Percentiles rank a stretch among this genome's conserved stretches.
Evolutionary conservation across 2,797 vertebrate genomes (phyloP).

Genomic region (Eulemur rubriventer): DNA sequence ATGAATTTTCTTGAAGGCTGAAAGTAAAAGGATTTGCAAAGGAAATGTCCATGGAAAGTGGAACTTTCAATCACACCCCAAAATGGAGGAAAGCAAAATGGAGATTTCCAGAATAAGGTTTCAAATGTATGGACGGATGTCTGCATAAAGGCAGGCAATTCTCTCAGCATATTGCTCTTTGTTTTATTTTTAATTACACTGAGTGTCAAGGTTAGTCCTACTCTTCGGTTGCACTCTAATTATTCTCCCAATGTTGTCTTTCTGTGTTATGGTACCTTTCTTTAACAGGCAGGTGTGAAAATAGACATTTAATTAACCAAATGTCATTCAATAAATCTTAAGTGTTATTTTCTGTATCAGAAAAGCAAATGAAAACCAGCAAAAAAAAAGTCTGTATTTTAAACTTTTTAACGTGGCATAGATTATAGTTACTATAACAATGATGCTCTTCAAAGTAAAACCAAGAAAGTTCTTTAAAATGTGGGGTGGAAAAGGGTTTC

Average conservation of each 20-base stretch:
- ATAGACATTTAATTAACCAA: slow-evolving; percentile 87
- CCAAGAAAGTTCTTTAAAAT: slow-evolving; percentile 57
- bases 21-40: slow-evolving; percentile 41
- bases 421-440: slow-evolving; percentile 66
- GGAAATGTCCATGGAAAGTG: slow-evolving; percentile 49
- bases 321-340: slow-evolving; percentile 85
- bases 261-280: slow-evolving; percentile 83
- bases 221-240: slow-evolving; percentile 84
- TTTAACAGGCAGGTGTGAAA: slow-evolving; percentile 82
- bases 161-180: slow-evolving; percentile 79
- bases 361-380: slow-evolving; percentile 71
- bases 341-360: slow-evolving; percentile 78
- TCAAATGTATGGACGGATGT: slow-evolving; percentile 78
- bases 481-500: not conserved
- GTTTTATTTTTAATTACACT: slow-evolving; percentile 86
- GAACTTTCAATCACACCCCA: slow-evolving; percentile 41
- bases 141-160: slow-evolving; percentile 81
- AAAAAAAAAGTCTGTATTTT: slow-evolving; percentile 64
- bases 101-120: slow-evolving; percentile 77
- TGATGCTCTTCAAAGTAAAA: slow-evolving; percentile 64
- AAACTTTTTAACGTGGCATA: slow-evolving; percentile 70
- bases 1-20: not conserved
- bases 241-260: slow-evolving; percentile 84
- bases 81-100: slow-evolving; percentile 73
- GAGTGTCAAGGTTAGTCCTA: slow-evolving; percentile 83